Percentiles rank a stretch among this genome's conserved stretches.
phyloP scores from a whole-genome alignment of 2,113 vertebrate species.

The Orthonyx spaldingii region DNA sequence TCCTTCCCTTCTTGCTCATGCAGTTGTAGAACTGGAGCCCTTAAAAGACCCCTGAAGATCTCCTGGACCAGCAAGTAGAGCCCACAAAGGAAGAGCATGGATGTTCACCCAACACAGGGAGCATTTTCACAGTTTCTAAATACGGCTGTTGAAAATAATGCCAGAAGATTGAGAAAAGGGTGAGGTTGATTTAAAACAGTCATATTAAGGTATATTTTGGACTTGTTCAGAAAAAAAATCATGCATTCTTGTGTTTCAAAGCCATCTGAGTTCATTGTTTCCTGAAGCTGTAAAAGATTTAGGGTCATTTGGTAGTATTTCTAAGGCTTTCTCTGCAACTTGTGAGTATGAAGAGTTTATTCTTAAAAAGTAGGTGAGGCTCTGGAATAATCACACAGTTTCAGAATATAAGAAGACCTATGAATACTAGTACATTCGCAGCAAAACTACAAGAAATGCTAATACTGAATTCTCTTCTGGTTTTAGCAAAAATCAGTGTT shows the following conservation, averaged over 20 bases:
- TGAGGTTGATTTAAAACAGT: neutral
- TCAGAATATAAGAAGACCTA: neutral
- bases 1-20: neutral
- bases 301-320: neutral
- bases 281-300: neutral
- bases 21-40: neutral
- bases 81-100: neutral
- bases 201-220: neutral
- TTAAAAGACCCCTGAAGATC: neutral
- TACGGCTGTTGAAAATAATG: neutral
- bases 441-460: neutral
- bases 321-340: neutral
- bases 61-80: neutral
- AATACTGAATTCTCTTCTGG: neutral
- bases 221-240: neutral
- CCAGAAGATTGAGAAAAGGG: neutral
- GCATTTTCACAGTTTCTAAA: neutral
- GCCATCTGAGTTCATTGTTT: neutral
- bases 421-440: neutral
- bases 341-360: neutral
- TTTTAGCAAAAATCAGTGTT: neutral
- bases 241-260: neutral
- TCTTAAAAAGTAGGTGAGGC: neutral
- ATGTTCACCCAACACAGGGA: neutral
- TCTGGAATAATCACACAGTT: neutral